phyloP scores from a whole-genome alignment of 2,888 invertebrate species.

The Acrobasis consociella region DNA sequence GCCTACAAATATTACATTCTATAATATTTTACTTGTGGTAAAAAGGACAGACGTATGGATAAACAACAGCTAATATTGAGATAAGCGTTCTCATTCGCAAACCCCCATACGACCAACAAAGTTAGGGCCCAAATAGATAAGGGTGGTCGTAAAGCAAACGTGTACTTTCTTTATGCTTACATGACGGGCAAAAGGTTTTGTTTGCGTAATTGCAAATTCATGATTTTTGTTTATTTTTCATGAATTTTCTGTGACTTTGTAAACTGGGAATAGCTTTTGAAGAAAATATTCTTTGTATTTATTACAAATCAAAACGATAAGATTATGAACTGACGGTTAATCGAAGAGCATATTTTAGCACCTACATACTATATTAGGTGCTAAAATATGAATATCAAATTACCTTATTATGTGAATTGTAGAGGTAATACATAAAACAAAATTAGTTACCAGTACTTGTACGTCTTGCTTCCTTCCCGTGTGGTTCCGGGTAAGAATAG shows the following conservation, averaged over 20 bases:
- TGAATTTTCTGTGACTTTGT: neutral
- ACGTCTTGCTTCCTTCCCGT: too few species aligned
- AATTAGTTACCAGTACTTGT: too few species aligned
- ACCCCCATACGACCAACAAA: conserved; percentile 58
- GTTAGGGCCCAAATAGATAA: conserved; percentile 55
- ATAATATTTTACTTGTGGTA: neutral
- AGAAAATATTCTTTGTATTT: too few species aligned
- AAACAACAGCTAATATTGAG: conserved; percentile 71
- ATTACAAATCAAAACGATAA: too few species aligned
- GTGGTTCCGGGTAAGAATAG: too few species aligned
- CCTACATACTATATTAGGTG: too few species aligned
- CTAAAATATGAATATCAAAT: too few species aligned
- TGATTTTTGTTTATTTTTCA: conserved; percentile 6
- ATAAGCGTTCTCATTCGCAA: conserved; percentile 58
- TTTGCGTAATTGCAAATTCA: conserved; percentile 25
- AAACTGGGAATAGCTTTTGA: neutral
- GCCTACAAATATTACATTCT: neutral
- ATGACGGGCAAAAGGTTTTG: conserved; percentile 43
- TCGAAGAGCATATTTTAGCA: too few species aligned
- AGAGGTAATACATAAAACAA: too few species aligned
- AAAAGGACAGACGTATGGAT: conserved; percentile 55
- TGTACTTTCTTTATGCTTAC: conserved; percentile 57
- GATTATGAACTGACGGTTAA: too few species aligned
- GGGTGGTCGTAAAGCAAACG: conserved; percentile 56
- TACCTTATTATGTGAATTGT: too few species aligned